Percentiles rank a stretch among this genome's conserved stretches.
Conservation (phyloP, 2,888 invertebrate genomes). For the Rhamphomyia laevipes region DNA sequence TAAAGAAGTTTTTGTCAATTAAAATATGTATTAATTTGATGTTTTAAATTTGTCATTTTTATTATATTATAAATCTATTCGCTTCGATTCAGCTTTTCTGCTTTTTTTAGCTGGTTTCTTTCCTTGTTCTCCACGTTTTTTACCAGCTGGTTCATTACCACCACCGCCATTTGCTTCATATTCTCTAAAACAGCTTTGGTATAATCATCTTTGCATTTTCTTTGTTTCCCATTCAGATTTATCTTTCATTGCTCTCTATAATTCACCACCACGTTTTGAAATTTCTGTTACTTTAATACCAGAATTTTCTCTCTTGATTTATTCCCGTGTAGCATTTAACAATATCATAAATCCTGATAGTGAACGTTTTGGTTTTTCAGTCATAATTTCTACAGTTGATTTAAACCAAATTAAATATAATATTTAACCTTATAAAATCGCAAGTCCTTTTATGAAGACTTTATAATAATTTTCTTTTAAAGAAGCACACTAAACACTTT, state of each 20-base stretch:
- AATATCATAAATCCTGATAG: constrained; percentile 88
- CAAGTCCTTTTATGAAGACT: too few species aligned
- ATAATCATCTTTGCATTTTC: constrained; percentile 79
- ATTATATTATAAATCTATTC: too few species aligned
- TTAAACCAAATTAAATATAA: too few species aligned
- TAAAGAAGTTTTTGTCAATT: too few species aligned
- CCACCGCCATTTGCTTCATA: constrained; percentile 68
- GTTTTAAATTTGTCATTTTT: too few species aligned
- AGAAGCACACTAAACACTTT: too few species aligned
- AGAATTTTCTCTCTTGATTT: constrained; percentile 77
- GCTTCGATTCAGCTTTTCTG: constrained; percentile 47
- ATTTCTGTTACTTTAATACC: constrained; percentile 83
- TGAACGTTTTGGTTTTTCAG: constrained; percentile 84
- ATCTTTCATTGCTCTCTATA: constrained; percentile 81
- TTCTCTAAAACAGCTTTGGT: constrained; percentile 75
- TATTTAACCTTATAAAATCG: too few species aligned
- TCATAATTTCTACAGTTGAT: constrained; percentile 43
- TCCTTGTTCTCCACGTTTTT: constrained; percentile 37
- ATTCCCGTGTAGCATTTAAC: constrained; percentile 75
- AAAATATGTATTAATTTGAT: too few species aligned
- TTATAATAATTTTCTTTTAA: too few species aligned
- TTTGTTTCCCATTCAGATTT: constrained; percentile 87
- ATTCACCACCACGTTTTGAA: constrained; percentile 84
- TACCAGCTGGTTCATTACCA: constrained; percentile 40
- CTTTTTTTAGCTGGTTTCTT: constrained; percentile 41